These are phyloP conservation scores for Ctenoplectra terminalis DNA, from an alignment of 1,140 invertebrate species.

Conservation along the genomic window DNA sequence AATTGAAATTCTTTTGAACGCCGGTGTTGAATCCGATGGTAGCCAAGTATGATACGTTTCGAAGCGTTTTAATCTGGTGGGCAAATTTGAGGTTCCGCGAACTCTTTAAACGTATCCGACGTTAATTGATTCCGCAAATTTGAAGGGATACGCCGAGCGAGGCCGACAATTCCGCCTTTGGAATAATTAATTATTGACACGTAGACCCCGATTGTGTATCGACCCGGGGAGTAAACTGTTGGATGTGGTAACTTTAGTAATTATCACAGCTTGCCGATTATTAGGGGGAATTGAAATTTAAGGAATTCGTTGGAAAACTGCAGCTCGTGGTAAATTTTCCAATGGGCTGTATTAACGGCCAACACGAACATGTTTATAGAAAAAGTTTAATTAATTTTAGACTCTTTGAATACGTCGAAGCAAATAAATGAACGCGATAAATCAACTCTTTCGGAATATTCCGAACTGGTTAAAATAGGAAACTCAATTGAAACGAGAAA, in stretches of 20 bases:
- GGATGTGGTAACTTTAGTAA: neutral
- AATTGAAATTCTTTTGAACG: conserved; percentile 12
- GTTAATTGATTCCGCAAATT: neutral
- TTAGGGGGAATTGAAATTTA: neutral
- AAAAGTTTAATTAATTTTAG: neutral
- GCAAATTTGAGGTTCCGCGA: neutral
- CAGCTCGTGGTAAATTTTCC: neutral
- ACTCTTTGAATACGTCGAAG: too few relatives aligned
- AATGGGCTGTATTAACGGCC: neutral
- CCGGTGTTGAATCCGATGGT: neutral
- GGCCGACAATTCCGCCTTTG: neutral
- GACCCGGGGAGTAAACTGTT: neutral
- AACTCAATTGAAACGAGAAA: too few relatives aligned
- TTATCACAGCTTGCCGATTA: neutral
- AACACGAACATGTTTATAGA: neutral
- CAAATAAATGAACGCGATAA: neutral
- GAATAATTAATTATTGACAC: conserved; percentile 31
- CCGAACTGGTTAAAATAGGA: too few relatives aligned
- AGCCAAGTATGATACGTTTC: neutral
- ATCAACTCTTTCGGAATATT: too few relatives aligned
- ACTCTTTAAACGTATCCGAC: neutral
- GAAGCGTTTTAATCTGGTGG: neutral
- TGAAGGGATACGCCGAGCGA: neutral
- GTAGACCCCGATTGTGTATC: neutral
- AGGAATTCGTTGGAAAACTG: too few relatives aligned